Base-by-base conservation (phyloP, 2,113 vertebrate genomes). In the Anhinga anhinga region DNA sequence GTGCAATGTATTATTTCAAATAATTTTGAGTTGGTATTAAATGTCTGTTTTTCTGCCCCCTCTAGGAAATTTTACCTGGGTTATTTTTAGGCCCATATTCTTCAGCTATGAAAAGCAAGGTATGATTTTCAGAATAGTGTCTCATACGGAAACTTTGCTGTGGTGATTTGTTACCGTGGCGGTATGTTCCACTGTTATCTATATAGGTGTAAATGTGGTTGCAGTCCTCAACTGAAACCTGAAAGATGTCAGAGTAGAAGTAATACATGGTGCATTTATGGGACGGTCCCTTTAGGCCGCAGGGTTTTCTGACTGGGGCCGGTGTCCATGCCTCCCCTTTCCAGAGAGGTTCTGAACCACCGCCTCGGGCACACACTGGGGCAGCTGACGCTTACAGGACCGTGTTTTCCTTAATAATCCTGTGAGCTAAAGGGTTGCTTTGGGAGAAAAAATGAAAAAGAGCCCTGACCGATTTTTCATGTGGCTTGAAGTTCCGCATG, bases 71-170 rank as follows among this genome's bases (percentile, higher is more conserved):
- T 93, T 98, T 99, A 97, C 99, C 99, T 86, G 99, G 99, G 95
- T 98, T 99, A 87, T 99, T 99, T 98, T 98, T 99, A 98, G 99
- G 99, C 93, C 99, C 99, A 13, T 99, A 99, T 97, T 99, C 99
- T 96, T 99, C 99, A 97, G 99, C 99, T 95, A 99, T 99, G 99
- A 99, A 99, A 98, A 99, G 99, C 99, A 99, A 99, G 99, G 99
- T 99, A 98, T 42, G 97, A 72, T 90, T 71, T 88, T 85, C 62
- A 87, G 52, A 47, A 66, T 59, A 44, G 67, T 34, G 14, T 96
- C 86, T 79, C 58, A 0, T 44, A 66, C 72, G 91, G 70, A 88
- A 36, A 70, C 79, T 81, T 78, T 66, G 67, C 83, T 63, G 85
- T 44, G 66, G 17, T 4, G 44, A 18, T 93, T 71, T 71, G 69